phyloP scores from a whole-genome alignment of 2,113 vertebrate species.

The Coptodon rendalli region DNA sequence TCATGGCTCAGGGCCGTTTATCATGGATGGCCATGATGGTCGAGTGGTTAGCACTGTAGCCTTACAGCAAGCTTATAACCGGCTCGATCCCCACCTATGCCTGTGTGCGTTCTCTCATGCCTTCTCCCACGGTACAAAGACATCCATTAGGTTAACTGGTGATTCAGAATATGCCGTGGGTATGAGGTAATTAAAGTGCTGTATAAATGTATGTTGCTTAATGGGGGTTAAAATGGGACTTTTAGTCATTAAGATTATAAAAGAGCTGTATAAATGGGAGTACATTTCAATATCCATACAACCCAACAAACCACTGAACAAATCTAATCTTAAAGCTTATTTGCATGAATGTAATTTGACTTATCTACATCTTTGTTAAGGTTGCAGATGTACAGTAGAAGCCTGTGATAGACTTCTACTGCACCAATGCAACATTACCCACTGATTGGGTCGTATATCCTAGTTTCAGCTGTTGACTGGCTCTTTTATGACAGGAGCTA shows the following conservation, averaged over 20 bases:
- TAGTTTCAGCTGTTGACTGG: neutral
- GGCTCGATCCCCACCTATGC: neutral
- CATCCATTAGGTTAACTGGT: neutral
- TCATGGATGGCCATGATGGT: neutral
- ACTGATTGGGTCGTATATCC: neutral
- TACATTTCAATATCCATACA: neutral
- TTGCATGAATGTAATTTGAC: neutral
- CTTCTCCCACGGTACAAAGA: neutral
- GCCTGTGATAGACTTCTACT: neutral
- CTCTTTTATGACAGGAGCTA: neutral
- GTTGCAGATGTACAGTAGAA: neutral
- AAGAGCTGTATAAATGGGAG: neutral
- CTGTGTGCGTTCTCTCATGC: neutral
- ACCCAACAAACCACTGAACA: neutral
- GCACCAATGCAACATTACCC: neutral
- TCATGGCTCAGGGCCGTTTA: neutral
- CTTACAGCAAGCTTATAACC: neutral
- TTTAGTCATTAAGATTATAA: neutral
- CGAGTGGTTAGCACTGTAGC: neutral
- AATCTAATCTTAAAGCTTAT: neutral
- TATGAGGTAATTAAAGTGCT: neutral
- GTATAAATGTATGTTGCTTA: neutral
- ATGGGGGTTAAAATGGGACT: neutral
- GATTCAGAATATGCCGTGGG: neutral
- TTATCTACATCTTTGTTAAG: neutral